These are phyloP conservation scores for Sebastes minor DNA, from an alignment of 2,797 vertebrate species.

Conservation along the genomic window DNA sequence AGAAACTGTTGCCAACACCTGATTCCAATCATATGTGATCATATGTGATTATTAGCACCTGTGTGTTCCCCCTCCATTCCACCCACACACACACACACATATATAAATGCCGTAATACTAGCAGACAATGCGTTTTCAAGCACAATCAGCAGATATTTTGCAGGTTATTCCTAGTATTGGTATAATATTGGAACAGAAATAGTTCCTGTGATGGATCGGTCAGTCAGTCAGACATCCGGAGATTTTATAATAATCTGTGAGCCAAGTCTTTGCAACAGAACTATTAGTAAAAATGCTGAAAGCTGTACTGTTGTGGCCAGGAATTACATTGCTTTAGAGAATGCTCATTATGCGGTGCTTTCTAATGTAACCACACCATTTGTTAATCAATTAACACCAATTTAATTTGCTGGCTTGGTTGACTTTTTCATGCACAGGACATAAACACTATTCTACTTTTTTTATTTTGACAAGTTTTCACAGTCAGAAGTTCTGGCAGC, in stretches of 20 bases:
- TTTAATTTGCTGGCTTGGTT: background rate
- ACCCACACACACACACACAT: constrained; percentile 1
- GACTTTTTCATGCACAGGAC: background rate
- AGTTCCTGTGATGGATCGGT: constrained; percentile 30
- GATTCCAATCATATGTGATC: constrained; percentile 76
- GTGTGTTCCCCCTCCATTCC: constrained; percentile 21
- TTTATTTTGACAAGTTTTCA: constrained; percentile 20
- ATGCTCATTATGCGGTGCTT: background rate
- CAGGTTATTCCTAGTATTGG: constrained; percentile 21
- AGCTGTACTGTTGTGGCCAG: constrained; percentile 13
- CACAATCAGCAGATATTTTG: constrained; percentile 46
- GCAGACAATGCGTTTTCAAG: constrained; percentile 41
- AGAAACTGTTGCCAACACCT: constrained; percentile 69
- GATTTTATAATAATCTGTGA: constrained; percentile 8
- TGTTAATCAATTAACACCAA: constrained; percentile 8
- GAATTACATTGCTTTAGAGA: constrained; percentile 1
- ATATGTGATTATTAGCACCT: constrained; percentile 79
- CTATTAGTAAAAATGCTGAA: constrained; percentile 30
- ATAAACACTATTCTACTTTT: background rate
- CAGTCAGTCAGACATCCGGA: constrained; percentile 35
- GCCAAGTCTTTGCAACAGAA: constrained; percentile 34
- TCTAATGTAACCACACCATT: background rate
- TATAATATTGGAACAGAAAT: constrained; percentile 16
- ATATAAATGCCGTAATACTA: constrained; percentile 3
- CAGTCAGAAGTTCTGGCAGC: constrained; percentile 43